Conservation (phyloP, 1,140 invertebrate genomes). For the Hylaeus volcanicus region DNA sequence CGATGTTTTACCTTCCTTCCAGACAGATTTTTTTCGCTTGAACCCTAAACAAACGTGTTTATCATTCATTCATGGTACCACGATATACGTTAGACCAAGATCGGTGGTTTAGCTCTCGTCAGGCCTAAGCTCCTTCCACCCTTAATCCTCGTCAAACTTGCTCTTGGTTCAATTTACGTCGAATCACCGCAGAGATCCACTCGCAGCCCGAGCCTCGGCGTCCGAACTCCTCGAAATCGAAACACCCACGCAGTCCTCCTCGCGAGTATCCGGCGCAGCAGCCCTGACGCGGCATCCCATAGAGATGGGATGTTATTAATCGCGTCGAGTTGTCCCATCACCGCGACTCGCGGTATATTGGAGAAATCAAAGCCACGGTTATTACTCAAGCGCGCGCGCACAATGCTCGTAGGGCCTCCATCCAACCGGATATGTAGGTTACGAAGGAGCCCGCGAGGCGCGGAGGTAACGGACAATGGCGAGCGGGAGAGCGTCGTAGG, state of each 20-base stretch:
- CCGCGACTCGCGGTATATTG: constrained; percentile 9
- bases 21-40: no score
- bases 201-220: no score
- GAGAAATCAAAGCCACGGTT: constrained; percentile 32
- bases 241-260: background rate
- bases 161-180: no score
- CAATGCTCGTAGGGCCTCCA: background rate
- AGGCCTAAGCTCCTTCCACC: no score
- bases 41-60: no score
- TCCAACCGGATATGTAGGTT: constrained; percentile 37
- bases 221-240: background rate
- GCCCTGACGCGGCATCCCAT: background rate
- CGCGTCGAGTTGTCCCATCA: background rate
- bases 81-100: no score
- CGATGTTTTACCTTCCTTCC: no score
- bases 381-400: constrained; percentile 11
- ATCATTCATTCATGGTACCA: no score
- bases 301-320: constrained; percentile 10
- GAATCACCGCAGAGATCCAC: no score
- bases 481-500: constrained; percentile 67
- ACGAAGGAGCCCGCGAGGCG: background rate
- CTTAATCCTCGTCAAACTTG: no score
- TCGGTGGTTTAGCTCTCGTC: no score
- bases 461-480: constrained; percentile 47
- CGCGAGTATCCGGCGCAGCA: no score